Base-by-base conservation (phyloP, 2,797 vertebrate genomes). In the Hoplostethus mediterraneus region DNA sequence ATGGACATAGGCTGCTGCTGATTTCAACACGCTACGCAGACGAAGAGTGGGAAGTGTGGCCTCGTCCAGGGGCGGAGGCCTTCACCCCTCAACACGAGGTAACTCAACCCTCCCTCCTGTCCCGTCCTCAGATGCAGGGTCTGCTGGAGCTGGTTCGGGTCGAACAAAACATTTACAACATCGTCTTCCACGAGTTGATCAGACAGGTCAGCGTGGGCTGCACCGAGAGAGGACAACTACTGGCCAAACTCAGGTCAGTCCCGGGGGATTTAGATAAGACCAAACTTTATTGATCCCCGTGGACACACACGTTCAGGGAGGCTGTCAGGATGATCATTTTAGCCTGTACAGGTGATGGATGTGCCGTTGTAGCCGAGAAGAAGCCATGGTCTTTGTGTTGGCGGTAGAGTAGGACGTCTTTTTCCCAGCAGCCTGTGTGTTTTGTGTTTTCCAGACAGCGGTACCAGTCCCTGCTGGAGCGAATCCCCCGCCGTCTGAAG, bases 161-260 rank as follows among this genome's bases (percentile, higher is more conserved):
- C 1, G 97, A 98, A 75, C 97, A 99, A 89, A 96, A 93, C 66
- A 96, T 97, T 89, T 98, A 97, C 89, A 97, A 97, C 77, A 88
- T 95, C 0, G 86, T 97, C 57, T 98, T 98, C 87, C 96, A 97
- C 65, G 96, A 99, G 64, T 77, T 98, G 69, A 98, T 98, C 87
- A 91, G 95, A 47, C 97, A 98, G 89, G 95, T 98, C 91, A 97
- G 94, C 3, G 94, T 98, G 71, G 94, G 94, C 73, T 97, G 97
- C 75, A 80, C 84, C 1, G 97, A 98, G 74, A 95, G 96, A 90
- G 97, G 97, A 80, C 93, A 97, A 75, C 94, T 98, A 21, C 94
- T 98, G 3, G 95, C 96, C 17, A 97, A 95, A 84, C 93, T 98
- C 93, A 96, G 97, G 97, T 97, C 33, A 83, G 84, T 31, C 48